Evolutionary conservation across 2,113 vertebrate species (phyloP), one percentile per base, ranked within the genome.

Genomic region (Baryphthengus martii): DNA sequence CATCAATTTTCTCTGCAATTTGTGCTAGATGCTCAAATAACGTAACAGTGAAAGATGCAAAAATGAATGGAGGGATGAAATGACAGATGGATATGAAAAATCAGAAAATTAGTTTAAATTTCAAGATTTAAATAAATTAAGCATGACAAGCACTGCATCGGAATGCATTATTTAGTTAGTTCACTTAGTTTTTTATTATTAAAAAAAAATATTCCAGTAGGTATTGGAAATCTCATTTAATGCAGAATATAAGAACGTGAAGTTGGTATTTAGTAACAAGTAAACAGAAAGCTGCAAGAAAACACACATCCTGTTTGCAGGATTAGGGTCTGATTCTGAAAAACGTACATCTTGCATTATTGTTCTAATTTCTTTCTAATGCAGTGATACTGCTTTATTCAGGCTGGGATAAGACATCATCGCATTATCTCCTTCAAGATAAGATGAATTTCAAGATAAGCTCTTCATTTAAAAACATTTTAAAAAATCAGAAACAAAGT

Each of bases 31-130:
- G 26, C 42, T 83, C 56, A 83, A 61, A 56, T 58, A 61, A 49
- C 17, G 31, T 17, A 56, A 17, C 49, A 87, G 10, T 29, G n/a
- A 88, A 93, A 87, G 9, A 33, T 79, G 67, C 15, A 85, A 74
- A 63, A 79, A 66, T 88, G 50, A 18, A 55, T 88, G 50, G 20
- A 59, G 71, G 56, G 11, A 17, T 77, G 39, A 91, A 59, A 42
- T 88, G 82, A 90, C 78, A 88, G 71, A 83, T 55, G 44, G 55
- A 77, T 81, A 86, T 59, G 71, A 92, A 95, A 94, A 92, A 88
- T 61, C 24, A 77, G 68, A 77, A 92, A 84, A 88, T 85, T 59
- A 84, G 35, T 89, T 90, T 59, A 80, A 93, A 71, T 81, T 85
- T 90, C 63, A 71, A 17, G 10, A 83, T 90, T 85, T 90, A 31